Evolutionary conservation across 2,113 vertebrate genomes (phyloP).

Genomic region (Ctenomys sociabilis): DNA sequence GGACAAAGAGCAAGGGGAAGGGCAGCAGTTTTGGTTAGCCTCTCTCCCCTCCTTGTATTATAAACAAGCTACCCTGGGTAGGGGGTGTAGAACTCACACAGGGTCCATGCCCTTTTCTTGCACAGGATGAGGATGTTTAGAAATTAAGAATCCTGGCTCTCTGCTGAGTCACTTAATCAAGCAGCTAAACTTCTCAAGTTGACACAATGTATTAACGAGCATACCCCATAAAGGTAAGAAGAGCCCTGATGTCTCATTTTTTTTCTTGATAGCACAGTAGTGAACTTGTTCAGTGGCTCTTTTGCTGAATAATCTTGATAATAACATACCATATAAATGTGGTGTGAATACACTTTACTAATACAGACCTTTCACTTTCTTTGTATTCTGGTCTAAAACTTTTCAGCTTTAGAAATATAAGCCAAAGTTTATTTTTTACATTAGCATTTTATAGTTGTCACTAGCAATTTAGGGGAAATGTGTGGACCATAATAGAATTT

Average conservation of each 20-base stretch:
- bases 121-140: no score
- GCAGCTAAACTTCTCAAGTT: no score
- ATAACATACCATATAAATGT: neutral
- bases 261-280: neutral
- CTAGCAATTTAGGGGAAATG: neutral
- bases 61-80: no score
- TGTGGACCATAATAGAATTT: neutral
- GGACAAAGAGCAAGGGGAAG: no score
- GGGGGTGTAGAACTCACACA: no score
- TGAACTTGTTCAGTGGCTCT: neutral
- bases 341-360: neutral
- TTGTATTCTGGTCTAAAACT: slow-evolving; percentile 4
- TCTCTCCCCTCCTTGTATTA: no score
- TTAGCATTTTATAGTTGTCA: slow-evolving; percentile 54
- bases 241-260: neutral
- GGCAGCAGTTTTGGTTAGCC: no score
- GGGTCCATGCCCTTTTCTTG: no score
- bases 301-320: neutral
- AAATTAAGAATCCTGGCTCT: no score
- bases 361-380: neutral
- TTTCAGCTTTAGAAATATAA: slow-evolving; percentile 31
- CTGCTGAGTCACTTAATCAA: no score
- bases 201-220: no score
- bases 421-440: slow-evolving; percentile 42
- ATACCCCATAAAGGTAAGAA: neutral